A percentile compares a stretch with the other conserved stretches of the same genome.
Evolutionary conservation across 2,888 invertebrate genomes (phyloP).

Genomic region (Terebella lapidaria): DNA sequence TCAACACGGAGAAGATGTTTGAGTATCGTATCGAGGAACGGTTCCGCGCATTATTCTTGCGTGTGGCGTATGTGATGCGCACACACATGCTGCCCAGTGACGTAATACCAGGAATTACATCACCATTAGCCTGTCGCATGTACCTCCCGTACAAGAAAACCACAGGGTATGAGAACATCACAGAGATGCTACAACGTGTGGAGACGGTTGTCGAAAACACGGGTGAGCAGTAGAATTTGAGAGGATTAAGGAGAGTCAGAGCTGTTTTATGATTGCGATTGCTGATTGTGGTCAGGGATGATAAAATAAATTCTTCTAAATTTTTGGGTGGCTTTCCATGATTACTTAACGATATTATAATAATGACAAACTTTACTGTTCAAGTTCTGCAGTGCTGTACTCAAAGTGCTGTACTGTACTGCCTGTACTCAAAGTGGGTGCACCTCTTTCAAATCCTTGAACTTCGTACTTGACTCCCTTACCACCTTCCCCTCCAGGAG

Average conservation of each 20-base stretch:
- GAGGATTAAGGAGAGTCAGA: no score
- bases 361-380: no score
- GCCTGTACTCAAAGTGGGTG: no score
- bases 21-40: conserved; percentile 13
- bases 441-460: no score
- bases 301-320: no score
- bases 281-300: no score
- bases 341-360: no score
- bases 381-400: no score
- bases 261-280: no score
- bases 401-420: no score
- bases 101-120: not conserved
- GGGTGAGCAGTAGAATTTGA: not conserved
- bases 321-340: no score
- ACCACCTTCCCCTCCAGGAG: not conserved
- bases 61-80: conserved; percentile 5
- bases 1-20: conserved; percentile 14
- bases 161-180: conserved; percentile 9
- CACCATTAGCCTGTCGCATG: conserved; percentile 4
- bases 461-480: no score
- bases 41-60: conserved; percentile 14
- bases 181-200: conserved; percentile 7
- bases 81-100: not conserved
- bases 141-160: conserved; percentile 1
- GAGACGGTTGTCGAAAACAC: not conserved